Evolutionary conservation across 2,113 vertebrate species (phyloP).

Genomic region (Cyanistes caeruleus): DNA sequence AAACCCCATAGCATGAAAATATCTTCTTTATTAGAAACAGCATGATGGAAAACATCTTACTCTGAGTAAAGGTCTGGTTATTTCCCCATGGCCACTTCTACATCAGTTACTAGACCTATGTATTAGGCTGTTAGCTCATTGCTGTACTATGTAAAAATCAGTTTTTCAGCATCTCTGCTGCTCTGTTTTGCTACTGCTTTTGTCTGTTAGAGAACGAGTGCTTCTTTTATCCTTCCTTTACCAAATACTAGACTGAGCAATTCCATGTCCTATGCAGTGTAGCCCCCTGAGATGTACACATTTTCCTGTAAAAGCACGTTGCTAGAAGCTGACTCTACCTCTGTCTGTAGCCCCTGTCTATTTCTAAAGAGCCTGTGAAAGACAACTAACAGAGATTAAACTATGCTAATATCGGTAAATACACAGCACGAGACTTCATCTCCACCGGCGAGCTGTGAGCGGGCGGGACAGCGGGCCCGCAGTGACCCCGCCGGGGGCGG

Average conservation of each 20-base stretch:
- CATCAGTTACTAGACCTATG: background rate
- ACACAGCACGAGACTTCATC: accelerated
- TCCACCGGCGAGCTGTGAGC: accelerated
- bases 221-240: background rate
- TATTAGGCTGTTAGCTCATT: background rate
- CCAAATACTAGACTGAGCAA: background rate
- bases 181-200: background rate
- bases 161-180: background rate
- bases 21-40: background rate
- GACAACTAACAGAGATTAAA: accelerated
- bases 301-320: accelerated
- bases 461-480: background rate
- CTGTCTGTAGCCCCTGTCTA: accelerated
- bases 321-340: background rate
- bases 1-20: background rate
- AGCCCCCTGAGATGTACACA: background rate
- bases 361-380: accelerated
- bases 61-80: background rate
- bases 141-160: background rate
- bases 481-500: background rate
- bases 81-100: background rate
- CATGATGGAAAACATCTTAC: background rate
- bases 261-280: accelerated
- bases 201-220: background rate
- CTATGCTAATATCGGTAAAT: accelerated